Percentiles rank a stretch among this genome's conserved stretches.
These are phyloP conservation scores for Dendroctonus valens DNA, from an alignment of 1,140 invertebrate genomes.

Conservation along the genomic window DNA sequence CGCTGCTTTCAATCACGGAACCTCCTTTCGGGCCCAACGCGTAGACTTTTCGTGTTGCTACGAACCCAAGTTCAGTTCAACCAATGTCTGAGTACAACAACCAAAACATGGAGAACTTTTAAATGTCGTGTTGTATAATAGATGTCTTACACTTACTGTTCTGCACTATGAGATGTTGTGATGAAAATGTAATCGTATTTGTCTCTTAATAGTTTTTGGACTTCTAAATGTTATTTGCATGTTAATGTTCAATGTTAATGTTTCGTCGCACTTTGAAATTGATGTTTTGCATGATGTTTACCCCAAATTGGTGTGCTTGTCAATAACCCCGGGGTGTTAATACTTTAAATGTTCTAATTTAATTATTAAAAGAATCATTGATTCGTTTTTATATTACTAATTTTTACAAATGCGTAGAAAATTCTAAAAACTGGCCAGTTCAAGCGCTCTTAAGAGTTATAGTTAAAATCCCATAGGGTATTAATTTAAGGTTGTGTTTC, in stretches of 20 bases:
- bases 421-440: conserved; percentile 25
- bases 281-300: conserved; percentile 9
- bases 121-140: no score
- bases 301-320: no score
- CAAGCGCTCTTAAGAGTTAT: conserved; percentile 3
- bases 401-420: conserved; percentile 7
- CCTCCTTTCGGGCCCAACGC: conserved; percentile 31
- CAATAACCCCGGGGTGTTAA: no score
- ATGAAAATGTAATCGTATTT: neutral
- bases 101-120: neutral
- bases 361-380: no score
- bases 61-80: neutral
- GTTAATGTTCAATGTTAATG: conserved; percentile 4
- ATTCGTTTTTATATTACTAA: no score
- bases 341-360: no score
- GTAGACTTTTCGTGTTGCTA: conserved; percentile 19
- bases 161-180: no score
- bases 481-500: no score
- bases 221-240: conserved; percentile 7
- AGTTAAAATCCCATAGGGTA: no score
- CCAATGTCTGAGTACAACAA: conserved; percentile 1
- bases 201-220: neutral
- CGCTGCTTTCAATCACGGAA: conserved; percentile 40
- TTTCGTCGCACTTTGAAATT: neutral
- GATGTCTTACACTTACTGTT: no score